Base-by-base conservation (phyloP, 2,113 vertebrate species). In the Xerus inauris region DNA sequence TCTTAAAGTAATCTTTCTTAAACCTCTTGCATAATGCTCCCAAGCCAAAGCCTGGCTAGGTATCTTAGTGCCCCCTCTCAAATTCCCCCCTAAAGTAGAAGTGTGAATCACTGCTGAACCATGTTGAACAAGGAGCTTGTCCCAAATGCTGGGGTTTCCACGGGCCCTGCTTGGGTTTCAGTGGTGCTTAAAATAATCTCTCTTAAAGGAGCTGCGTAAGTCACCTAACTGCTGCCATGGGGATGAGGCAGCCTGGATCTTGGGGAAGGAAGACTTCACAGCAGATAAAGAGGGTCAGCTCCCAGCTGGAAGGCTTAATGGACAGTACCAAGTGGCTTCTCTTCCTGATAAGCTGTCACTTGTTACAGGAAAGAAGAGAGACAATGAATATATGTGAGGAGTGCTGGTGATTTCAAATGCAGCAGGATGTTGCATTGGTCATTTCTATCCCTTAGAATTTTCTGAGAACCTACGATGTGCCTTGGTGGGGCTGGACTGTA, bases 1-100 rank as follows among this genome's bases (percentile, higher is more conserved):
- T 98, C 98, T 98, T 98, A 98, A 98, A 98, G 98, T 98, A 98
- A 98, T 98, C 98, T 98, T 97, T 98, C 94, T 98, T 98, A 98
- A 99, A 97, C 94, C 96, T 97, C 94, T 93, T 96, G 96, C 92
- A 98, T 96, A 96, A 97, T 95, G 96, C 94, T 97, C 72, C 94
- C 81, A 94, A 98, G 97, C 97, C 97, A 97, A 97, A 98, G 97
- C 97, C 97, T 59, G 93, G 97, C 96, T 96, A 98, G 98, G 97
- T 82, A 97, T 96, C 90, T 97, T 88, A 94, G 81, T 85, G 85
- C 71, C 71, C 90, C 97, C 84, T 94, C 91, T 96, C 98, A 98
- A 98, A 98, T 98, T 98, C 97, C 97, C 97, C 97, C 97, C 89
- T 96, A 96, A 98, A 98, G 98, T 93, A 97, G 97, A 98, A 95